These are phyloP conservation scores for Pogona vitticeps DNA, from an alignment of 2,113 vertebrate genomes.

Conservation along the genomic window DNA sequence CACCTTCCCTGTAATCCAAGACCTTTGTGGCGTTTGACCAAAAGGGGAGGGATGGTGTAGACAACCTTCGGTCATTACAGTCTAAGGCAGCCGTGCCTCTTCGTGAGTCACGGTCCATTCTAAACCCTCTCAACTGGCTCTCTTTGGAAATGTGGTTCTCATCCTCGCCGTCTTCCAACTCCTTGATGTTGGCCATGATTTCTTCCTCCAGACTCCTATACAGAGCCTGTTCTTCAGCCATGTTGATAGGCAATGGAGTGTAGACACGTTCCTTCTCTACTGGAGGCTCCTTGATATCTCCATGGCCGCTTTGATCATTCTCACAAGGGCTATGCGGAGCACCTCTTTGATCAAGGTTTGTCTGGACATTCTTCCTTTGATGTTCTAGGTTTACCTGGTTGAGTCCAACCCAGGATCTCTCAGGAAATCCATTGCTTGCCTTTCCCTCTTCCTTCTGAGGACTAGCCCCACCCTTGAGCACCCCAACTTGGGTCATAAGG, in stretches of 20 bases:
- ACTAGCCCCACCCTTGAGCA: background rate
- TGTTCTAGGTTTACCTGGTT: background rate
- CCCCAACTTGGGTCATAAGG: no score
- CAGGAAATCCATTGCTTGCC: background rate
- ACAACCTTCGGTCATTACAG: background rate
- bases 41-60: background rate
- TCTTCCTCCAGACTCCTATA: constrained; percentile 72
- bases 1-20: background rate
- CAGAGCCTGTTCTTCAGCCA: constrained; percentile 56
- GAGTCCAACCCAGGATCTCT: background rate
- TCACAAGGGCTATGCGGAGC: accelerated
- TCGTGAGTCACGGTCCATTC: background rate
- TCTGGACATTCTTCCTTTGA: accelerated
- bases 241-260: constrained; percentile 31
- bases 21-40: background rate
- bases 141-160: constrained; percentile 16
- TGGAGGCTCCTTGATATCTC: background rate
- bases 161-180: constrained; percentile 56
- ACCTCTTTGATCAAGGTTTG: accelerated
- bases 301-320: accelerated
- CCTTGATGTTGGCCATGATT: constrained; percentile 70
- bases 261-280: background rate
- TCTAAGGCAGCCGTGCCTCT: background rate
- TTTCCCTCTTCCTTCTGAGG: background rate
- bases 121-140: background rate